Conservation (phyloP, 2,797 vertebrate genomes). For the Falco berigora region DNA sequence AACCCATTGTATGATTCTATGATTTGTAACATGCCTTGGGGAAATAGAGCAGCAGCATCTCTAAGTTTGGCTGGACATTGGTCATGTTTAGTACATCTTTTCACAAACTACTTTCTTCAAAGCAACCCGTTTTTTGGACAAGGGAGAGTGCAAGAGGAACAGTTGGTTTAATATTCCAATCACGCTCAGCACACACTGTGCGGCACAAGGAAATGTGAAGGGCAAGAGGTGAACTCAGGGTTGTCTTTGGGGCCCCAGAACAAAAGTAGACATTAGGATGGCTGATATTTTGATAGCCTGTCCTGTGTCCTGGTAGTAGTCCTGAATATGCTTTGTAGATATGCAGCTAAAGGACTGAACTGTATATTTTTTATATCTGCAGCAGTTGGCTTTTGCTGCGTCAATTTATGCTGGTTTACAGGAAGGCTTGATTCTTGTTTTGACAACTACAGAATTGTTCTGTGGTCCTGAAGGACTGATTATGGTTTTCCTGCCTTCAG, state of each 20-base stretch:
- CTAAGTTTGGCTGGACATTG: not conserved
- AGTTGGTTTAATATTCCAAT: not conserved
- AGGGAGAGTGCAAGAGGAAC: not conserved
- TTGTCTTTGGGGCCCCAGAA: not conserved
- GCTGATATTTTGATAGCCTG: not conserved
- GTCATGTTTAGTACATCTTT: not conserved
- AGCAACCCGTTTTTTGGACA: not conserved
- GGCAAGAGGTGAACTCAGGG: not conserved
- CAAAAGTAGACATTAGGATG: not conserved
- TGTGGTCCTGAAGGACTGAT: constrained; percentile 42
- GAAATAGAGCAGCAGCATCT: not conserved
- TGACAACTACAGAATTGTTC: constrained; percentile 37
- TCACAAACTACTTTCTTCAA: not conserved
- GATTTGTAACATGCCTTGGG: not conserved
- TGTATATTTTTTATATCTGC: not conserved
- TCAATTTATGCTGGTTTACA: not conserved
- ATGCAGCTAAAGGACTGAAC: not conserved
- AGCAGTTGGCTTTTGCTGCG: not conserved
- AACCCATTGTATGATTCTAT: too few species aligned
- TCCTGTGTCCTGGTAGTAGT: not conserved
- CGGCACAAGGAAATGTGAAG: not conserved
- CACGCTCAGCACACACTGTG: not conserved
- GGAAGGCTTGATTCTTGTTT: constrained; percentile 53
- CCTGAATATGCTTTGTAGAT: not conserved
- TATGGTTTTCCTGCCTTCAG: constrained; percentile 17